A percentile compares a stretch with the other conserved stretches of the same genome.
phyloP scores from a whole-genome alignment of 2,888 invertebrate species.

The Chrysolina haemoptera region DNA sequence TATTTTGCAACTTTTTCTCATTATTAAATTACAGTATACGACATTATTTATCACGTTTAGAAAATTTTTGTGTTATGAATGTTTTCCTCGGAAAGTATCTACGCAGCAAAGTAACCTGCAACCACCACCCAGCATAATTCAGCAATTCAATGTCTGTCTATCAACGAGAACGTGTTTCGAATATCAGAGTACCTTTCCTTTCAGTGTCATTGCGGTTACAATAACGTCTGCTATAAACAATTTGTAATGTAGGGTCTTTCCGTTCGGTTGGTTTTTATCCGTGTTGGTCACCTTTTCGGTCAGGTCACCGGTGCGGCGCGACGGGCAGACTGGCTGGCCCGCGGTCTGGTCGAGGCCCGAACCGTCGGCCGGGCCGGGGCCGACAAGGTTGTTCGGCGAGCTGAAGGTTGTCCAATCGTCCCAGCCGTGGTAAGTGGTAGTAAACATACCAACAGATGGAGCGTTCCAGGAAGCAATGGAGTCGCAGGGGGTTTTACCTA shows the following conservation, averaged over 20 bases:
- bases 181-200: conserved; percentile 15
- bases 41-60: no score
- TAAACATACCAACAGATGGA: conserved; percentile 34
- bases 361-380: conserved; percentile 13
- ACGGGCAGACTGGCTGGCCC: conserved; percentile 24
- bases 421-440: conserved; percentile 30
- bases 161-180: conserved; percentile 7
- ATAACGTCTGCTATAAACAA: conserved; percentile 39
- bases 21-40: no score
- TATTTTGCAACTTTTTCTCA: no score
- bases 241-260: conserved; percentile 29
- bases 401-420: conserved; percentile 40
- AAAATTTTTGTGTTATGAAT: no score
- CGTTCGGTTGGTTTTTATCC: conserved; percentile 36
- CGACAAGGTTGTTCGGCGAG: conserved; percentile 40
- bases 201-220: conserved; percentile 22
- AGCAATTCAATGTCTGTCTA: conserved; percentile 17
- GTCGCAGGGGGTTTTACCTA: conserved; percentile 3
- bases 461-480: conserved; percentile 10
- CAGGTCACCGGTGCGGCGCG: conserved; percentile 28
- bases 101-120: not conserved
- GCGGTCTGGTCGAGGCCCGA: conserved; percentile 31
- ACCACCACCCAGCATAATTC: not conserved
- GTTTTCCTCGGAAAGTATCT: no score
- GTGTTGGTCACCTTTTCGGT: conserved; percentile 35